phyloP scores from a whole-genome alignment of 1,140 invertebrate species.

The Drepana arcuata region DNA sequence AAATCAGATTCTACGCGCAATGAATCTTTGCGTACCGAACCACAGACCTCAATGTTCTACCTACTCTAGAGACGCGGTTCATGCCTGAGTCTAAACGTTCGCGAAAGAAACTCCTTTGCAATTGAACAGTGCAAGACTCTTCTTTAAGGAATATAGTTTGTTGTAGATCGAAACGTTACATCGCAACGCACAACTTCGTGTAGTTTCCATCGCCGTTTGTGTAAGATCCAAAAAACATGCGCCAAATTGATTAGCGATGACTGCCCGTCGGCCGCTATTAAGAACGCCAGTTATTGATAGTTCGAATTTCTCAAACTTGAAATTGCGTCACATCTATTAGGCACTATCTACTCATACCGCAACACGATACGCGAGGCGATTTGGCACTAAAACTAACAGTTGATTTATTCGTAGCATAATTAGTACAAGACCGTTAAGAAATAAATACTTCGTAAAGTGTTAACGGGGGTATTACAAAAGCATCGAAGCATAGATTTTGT shows the following conservation, averaged over 20 bases:
- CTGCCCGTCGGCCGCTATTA: conserved; percentile 20
- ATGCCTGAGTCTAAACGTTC: no score
- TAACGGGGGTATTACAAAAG: conserved; percentile 29
- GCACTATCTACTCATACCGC: background rate
- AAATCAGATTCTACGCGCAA: no score
- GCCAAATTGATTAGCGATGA: conserved; percentile 23
- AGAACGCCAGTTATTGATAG: conserved; percentile 18
- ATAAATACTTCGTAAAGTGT: conserved; percentile 24
- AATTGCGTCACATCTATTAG: conserved; percentile 19
- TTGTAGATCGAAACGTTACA: no score
- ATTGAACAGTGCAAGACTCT: no score
- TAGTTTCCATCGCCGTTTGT: conserved; percentile 8
- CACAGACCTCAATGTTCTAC: no score
- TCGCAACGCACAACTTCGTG: background rate
- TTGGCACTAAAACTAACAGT: conserved; percentile 19
- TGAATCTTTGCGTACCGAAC: no score
- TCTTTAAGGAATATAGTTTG: no score
- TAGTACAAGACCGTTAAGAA: conserved; percentile 29
- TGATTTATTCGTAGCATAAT: conserved; percentile 24
- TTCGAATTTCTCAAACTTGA: conserved; percentile 21
- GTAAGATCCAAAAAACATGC: conserved; percentile 11
- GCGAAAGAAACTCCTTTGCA: no score
- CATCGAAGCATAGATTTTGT: conserved; percentile 6
- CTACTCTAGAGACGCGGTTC: no score
- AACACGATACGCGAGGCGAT: conserved; percentile 13